Evolutionary conservation across 2,113 vertebrate species (phyloP).

Genomic region (Sceloporus tristichus): DNA sequence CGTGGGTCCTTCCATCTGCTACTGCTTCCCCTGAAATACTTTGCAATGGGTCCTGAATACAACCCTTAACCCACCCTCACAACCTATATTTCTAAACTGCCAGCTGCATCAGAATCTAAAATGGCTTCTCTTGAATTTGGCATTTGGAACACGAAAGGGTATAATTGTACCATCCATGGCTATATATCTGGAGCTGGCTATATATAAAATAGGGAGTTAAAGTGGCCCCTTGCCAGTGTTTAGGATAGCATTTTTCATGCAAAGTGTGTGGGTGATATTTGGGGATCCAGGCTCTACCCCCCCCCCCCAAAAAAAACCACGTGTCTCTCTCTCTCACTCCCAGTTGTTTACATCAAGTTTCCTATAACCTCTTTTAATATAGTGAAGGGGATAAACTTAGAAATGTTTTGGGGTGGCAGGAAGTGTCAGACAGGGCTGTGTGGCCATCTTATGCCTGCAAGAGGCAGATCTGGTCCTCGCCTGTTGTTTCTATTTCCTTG

Average conservation of each 20-base stretch:
- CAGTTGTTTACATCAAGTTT: neutral
- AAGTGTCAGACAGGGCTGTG: neutral
- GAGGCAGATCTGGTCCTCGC: neutral
- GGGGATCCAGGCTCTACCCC: neutral
- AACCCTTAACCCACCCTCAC: neutral
- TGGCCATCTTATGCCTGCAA: no score
- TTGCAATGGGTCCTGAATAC: neutral
- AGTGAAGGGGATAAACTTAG: neutral
- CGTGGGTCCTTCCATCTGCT: neutral
- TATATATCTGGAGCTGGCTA: constrained; percentile 7
- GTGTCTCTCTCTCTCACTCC: neutral
- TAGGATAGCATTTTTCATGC: neutral
- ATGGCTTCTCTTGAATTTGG: constrained; percentile 17
- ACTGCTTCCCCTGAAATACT: neutral
- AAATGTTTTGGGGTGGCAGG: accelerated
- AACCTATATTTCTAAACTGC: neutral
- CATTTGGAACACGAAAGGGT: neutral
- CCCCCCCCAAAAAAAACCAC: neutral
- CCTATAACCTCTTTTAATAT: neutral
- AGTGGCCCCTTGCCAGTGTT: neutral
- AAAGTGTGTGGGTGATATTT: neutral
- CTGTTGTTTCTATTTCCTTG: neutral
- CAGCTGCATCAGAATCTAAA: neutral
- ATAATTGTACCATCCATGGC: neutral
- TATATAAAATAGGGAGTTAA: constrained; percentile 22